These are phyloP conservation scores for Platalea minor DNA, from an alignment of 2,797 vertebrate genomes.

Conservation along the genomic window DNA sequence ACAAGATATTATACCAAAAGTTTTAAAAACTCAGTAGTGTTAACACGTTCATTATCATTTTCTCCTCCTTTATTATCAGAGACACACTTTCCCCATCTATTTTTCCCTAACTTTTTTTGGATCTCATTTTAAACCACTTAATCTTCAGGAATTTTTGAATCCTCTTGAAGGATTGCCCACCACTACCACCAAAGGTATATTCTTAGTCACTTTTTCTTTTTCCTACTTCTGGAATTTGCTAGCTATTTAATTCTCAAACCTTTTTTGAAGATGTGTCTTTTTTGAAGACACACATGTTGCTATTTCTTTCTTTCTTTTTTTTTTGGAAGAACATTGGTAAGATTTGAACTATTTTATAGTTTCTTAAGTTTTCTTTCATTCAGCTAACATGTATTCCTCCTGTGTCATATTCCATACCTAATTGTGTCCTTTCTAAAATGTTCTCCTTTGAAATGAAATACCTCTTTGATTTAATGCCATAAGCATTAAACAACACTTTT, in stretches of 20 bases:
- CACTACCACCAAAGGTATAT: background rate
- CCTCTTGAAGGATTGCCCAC: background rate
- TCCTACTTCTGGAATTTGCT: background rate
- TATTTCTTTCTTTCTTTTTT: background rate
- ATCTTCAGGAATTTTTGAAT: background rate
- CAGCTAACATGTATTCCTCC: background rate
- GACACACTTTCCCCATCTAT: background rate
- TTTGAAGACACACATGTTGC: background rate
- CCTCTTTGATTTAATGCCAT: background rate
- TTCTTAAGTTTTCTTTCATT: background rate
- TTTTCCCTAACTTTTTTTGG: background rate
- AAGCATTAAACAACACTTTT: background rate
- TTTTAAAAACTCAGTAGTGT: background rate
- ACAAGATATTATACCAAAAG: background rate
- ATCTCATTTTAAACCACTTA: background rate
- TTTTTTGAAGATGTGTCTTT: background rate
- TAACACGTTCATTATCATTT: background rate
- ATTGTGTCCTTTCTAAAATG: background rate
- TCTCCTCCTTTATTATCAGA: background rate
- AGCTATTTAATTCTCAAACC: background rate
- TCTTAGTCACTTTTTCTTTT: background rate
- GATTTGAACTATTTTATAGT: background rate
- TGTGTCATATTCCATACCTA: too few relatives aligned
- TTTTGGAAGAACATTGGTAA: background rate
- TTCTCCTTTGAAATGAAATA: background rate